Conservation (phyloP, 2,113 vertebrate genomes). For the Ameiurus melas region DNA sequence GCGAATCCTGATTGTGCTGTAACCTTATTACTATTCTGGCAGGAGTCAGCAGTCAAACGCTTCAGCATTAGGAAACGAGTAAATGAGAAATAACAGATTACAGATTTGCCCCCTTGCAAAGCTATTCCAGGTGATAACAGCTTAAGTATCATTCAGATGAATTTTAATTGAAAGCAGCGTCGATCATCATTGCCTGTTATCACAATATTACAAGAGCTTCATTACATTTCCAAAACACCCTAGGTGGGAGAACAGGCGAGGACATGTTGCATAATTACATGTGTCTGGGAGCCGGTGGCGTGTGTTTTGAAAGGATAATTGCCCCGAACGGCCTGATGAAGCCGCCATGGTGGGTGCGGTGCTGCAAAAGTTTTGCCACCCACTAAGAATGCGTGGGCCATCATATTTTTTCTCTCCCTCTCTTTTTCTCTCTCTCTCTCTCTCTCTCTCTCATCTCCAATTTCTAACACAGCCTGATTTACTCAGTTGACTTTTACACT, state of each 20-base stretch:
- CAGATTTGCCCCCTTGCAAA: constrained; percentile 22
- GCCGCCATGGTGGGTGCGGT: constrained; percentile 38
- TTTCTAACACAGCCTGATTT: constrained; percentile 30
- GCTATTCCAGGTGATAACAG: constrained; percentile 31
- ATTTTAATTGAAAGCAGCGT: constrained; percentile 47
- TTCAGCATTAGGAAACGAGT: constrained; percentile 18
- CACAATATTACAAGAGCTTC: constrained; percentile 46
- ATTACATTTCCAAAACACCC: constrained; percentile 48
- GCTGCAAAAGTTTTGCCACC: constrained; percentile 47
- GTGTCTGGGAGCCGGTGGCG: constrained; percentile 47
- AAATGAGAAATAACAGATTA: constrained; percentile 24
- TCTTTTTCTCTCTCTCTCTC: not conserved
- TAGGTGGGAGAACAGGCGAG: constrained; percentile 49
- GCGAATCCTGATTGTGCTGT: constrained; percentile 20
- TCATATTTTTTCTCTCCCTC: not conserved
- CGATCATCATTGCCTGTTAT: constrained; percentile 50
- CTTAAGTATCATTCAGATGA: constrained; percentile 27
- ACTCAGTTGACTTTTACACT: constrained; percentile 34
- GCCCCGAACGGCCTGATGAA: constrained; percentile 38
- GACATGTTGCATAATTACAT: constrained; percentile 55
- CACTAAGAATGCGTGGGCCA: constrained; percentile 46
- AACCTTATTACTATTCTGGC: constrained; percentile 26
- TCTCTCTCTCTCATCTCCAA: not conserved
- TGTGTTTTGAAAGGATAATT: constrained; percentile 57
- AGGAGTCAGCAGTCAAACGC: constrained; percentile 12